Base-by-base conservation (phyloP, 2,888 invertebrate species). In the Machimus rusticus region DNA sequence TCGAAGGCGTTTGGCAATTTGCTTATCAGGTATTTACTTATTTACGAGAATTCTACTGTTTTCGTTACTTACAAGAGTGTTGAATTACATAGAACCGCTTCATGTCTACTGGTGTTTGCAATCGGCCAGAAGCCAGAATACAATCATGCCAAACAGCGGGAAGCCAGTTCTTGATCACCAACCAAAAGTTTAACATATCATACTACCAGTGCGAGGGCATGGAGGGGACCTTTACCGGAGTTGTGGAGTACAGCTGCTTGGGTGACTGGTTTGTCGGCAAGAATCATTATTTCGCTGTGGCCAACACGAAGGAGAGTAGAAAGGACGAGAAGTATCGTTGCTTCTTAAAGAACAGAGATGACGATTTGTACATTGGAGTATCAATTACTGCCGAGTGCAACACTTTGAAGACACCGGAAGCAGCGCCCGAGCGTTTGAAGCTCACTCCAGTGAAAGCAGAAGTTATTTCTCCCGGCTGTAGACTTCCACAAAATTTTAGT, bases 1-100 rank as follows among this genome's bases (percentile, higher is more conserved):
- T 98, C 57, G 98, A 98, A 94, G 98, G 98, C 87, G 98, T 98
- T n/a, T 98, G 98, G 98, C 97, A 97, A 90, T 98, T 98, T 94
- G 96, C 97, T 1, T 97, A 97, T 92, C 97, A 97, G 93, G 94
- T 93, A 90, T n/a, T n/a, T 93, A 90, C 8, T 51, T 16, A 19
- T 5, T 51, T 51, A n/a, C n/a, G 9, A 16, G 19, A 5, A 34
- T 37, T 0, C 8, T 31, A 9, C 5, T n/a, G 2, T 34, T n/a
- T 77, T n/a, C 5, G 0, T 6, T 51, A 51, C 5, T 51, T 51
- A 51, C n/a, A 51, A 1, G n/a, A 76, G 86, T 9, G 2, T 28
- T 76, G 34, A 84, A 93, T 93, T 92, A n/a, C n/a, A n/a, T n/a
- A 95, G 94, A 98, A 98, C 92, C 94, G 97, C 89, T 97, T 96